Base-by-base conservation (phyloP, 2,888 invertebrate species). In the Drosophila acutilabella region DNA sequence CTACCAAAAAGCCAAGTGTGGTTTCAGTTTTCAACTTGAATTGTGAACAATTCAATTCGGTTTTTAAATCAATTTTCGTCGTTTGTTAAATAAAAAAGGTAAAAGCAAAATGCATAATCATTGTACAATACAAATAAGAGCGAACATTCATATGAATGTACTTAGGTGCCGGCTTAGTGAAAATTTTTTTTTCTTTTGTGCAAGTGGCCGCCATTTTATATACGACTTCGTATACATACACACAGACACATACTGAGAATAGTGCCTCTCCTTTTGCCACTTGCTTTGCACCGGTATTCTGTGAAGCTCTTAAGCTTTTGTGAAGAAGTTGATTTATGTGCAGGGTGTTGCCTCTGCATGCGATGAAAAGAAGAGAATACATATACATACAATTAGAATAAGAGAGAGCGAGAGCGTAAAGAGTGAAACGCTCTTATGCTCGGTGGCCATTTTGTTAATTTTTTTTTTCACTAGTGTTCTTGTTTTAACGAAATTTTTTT, bases 141-240 rank as follows among this genome's bases (percentile, higher is more conserved):
- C 5, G 42, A 45, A 44, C 6, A 33, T 18, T 23, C 0, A 38
- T 14, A n/a, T 0, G 30, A 6, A 30, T 30, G 30, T 30, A 7
- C 10, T 20, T 33, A 60, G 33, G 13, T 64, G 60, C 79, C 75
- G 79, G 74, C 68, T 69, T 71, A 30, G 57, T 57, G 52, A 62
- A 64, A 66, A 30, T 30, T 64, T 66, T 64, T 62, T 62, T 64
- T 44, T 47, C 23, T n/a, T 33, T 65, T 36, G 66, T 61, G 59
- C n/a, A 52, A 58, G 53, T 56, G 77, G 70, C 60, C 71, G 82
- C 82, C 82, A 87, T 83, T 80, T 84, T 85, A 18, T 20, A 59
- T 47, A 18, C 52, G 60, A 52, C 54, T 62, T 64, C 66, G 64
- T 60, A 68, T 65, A 71, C 54, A 65, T 50, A 79, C 59, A 58